Base-by-base conservation (phyloP, 2,888 invertebrate genomes). In the Sylvicola cinctus region DNA sequence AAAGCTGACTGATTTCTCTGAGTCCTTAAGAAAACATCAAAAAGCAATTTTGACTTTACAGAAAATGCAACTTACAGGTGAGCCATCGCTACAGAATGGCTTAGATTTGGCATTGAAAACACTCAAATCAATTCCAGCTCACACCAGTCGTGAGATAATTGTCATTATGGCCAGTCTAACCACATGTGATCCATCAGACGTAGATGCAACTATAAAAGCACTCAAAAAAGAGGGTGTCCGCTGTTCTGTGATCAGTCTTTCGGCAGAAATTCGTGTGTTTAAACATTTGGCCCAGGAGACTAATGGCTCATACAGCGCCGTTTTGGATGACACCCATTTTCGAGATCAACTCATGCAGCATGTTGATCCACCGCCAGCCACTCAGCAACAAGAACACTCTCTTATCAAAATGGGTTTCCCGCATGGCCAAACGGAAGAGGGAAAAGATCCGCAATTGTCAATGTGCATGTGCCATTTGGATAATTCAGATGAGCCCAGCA, bases 361-460 rank as follows among this genome's bases (percentile, higher is more conserved):
- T 45, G 64, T 77, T 6, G 70, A 74, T 52, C 74, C 74, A 16
- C 71, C 74, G 23, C 67, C 79, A 13, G 77, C 83, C 36, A 77
- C 84, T 13, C 67, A 71, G 35, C 55, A 68, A 41, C 54, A 74
- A 38, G 76, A 79, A 41, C 71, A 77, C n/a, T 74, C 76, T 10
- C 66, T 90, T 3, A 83, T 90, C 25, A 84, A 88, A 66, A 95
- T 95, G 91, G 95, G 93, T 31, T 95, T 95, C 58, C 93, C 93
- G 5, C 87, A 88, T 61, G 62, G 67, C 36, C 63, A 69, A 41
- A 66, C 66, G 5, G 68, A 68, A 44, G 64, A 66, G 45, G 63
- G 46, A 54, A 66, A 65, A 62, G 41, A 74, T 44, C 69, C 73
- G 32, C 73, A 76, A 5, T 69, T 87, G 40, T 80, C 87, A 17